phyloP scores from a whole-genome alignment of 2,113 vertebrate species.

The Orcinus orca region DNA sequence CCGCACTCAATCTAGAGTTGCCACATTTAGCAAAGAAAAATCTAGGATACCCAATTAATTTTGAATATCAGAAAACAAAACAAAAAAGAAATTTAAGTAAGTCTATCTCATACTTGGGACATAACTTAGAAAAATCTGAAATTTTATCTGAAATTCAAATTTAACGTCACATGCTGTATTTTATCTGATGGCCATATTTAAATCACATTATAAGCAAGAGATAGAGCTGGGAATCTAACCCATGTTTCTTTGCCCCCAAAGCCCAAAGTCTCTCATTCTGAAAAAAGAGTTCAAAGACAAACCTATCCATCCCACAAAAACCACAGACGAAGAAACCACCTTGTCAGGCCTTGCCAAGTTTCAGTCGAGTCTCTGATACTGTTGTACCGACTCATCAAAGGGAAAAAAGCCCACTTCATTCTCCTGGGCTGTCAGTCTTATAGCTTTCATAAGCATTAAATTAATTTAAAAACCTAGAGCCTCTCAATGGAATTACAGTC shows the following conservation, averaged over 20 bases:
- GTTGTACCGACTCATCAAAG: not conserved
- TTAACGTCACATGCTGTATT: not conserved
- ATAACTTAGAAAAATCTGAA: not conserved
- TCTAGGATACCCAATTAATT: not conserved
- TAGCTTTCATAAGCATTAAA: slow-evolving; percentile 77
- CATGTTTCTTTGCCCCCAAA: not conserved
- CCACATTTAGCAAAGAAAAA: not conserved
- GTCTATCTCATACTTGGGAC: not conserved
- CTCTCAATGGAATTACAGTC: slow-evolving; percentile 73
- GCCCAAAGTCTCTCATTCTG: not conserved
- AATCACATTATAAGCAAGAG: not conserved
- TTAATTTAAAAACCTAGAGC: slow-evolving; percentile 68
- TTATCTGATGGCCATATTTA: not conserved
- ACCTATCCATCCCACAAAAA: not conserved
- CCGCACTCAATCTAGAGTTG: not conserved
- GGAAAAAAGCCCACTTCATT: slow-evolving; percentile 7
- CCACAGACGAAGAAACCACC: not conserved
- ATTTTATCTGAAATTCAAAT: not conserved
- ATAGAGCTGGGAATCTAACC: not conserved
- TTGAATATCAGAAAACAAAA: not conserved
- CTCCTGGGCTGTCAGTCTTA: slow-evolving; percentile 64
- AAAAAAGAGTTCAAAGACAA: not conserved
- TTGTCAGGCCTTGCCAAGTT: not conserved
- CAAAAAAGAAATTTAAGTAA: not conserved
- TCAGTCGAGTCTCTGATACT: not conserved